Base-by-base conservation (phyloP, 2,113 vertebrate genomes). In the Mesoclemmys tuberculata region DNA sequence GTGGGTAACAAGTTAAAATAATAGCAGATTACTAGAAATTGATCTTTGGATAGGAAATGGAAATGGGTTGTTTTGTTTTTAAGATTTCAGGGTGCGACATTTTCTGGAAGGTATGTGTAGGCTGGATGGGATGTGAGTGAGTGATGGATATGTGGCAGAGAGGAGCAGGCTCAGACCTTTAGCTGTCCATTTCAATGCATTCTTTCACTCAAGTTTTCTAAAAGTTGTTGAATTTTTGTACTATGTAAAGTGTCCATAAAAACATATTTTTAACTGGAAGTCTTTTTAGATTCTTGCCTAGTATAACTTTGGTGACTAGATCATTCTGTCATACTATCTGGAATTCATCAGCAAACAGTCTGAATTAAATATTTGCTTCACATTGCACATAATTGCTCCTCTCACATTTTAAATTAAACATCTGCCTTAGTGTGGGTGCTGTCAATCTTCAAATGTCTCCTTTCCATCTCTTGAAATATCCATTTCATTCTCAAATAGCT, bases 401-500 rank as follows among this genome's bases (percentile, higher is more conserved):
- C 71, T 58, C 13, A 61, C 75, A 27, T 87, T 82, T 84, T 87
- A 21, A 86, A n/a, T 77, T 61, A 68, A 61, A 68, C 64, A 35
- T 82, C 38, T 2, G 0, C 27, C 88, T 51, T 52, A 14, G 51
- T 52, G 51, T 18, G 51, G 13, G 51, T 52, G 51, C 51, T 52
- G 51, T 52, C 51, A 52, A 18, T 52, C 51, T 16, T 52, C 51
- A 52, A 68, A 68, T 64, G 11, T 55, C 31, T 49, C 52, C 6
- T 93, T 93, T 86, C 13, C 21, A 2, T 80, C 68, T 85, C 75
- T 56, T 71, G 52, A 84, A 93, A 90, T 84, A 92, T 31, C 56
- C 61, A 13, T 2, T 71, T 90, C 29, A 71, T 87, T n/a, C n/a
- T 38, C 64, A 71, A 61, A 61, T n/a, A 71, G n/a, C 64, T 71